Evolutionary conservation across 1,140 invertebrate genomes (phyloP).

Genomic region (Bombyx mandarina): DNA sequence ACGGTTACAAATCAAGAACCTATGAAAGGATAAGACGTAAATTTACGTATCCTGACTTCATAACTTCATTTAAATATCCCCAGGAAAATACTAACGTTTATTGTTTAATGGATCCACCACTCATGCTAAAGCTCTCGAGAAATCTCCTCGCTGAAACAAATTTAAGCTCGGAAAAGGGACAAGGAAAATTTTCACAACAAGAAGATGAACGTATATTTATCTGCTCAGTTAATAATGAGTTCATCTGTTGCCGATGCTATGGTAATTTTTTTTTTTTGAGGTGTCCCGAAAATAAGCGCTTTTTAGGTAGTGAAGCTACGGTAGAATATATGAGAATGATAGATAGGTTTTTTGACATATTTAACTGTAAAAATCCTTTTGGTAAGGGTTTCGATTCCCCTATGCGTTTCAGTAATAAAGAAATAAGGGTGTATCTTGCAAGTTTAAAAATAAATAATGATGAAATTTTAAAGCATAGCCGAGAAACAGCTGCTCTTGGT

Average conservation of each 20-base stretch:
- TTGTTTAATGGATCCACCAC: constrained; percentile 21
- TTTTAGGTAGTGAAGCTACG: constrained; percentile 23
- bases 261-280: constrained; percentile 15
- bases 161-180: constrained; percentile 11
- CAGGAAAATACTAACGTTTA: constrained; percentile 9
- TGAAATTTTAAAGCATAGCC: too few species aligned
- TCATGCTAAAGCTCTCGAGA: constrained; percentile 29
- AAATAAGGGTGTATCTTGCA: constrained; percentile 1
- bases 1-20: background rate
- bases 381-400: constrained; percentile 29
- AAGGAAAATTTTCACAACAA: constrained; percentile 23
- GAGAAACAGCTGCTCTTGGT: too few species aligned
- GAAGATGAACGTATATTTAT: constrained; percentile 32
- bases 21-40: constrained; percentile 21
- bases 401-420: constrained; percentile 15
- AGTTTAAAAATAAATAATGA: too few species aligned
- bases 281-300: constrained; percentile 10
- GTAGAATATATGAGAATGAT: constrained; percentile 25
- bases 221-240: constrained; percentile 23
- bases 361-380: constrained; percentile 24
- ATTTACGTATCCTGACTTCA: constrained; percentile 12
- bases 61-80: constrained; percentile 14
- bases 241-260: constrained; percentile 28
- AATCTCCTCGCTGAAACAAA: constrained; percentile 24
- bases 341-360: constrained; percentile 32